Conservation (phyloP, 2,888 invertebrate genomes). For the Augiades crinisus region DNA sequence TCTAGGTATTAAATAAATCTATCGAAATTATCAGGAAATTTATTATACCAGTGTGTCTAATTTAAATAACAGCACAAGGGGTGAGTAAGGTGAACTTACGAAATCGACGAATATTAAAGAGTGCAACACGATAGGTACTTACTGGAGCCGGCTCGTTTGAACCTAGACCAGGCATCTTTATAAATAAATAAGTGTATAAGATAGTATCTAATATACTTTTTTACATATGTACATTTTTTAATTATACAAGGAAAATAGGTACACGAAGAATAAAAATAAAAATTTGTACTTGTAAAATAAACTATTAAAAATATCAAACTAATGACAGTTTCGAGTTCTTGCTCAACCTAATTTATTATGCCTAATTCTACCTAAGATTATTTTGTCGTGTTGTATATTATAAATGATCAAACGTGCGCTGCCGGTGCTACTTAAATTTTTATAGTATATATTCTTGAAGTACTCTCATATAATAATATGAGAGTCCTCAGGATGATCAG, state of each 20-base stretch:
- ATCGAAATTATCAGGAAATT: not conserved
- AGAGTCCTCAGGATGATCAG: not conserved
- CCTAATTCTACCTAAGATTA: conserved; percentile 76
- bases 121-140: conserved; percentile 51
- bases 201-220: conserved; percentile 71
- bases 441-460: conserved; percentile 2
- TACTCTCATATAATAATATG: conserved; percentile 12
- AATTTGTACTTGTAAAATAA: conserved; percentile 77
- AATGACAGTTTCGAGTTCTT: conserved; percentile 55
- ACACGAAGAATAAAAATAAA: conserved; percentile 67
- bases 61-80: not conserved
- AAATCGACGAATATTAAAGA: conserved; percentile 32
- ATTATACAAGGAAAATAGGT: conserved; percentile 63
- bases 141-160: conserved; percentile 55
- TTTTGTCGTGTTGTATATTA: conserved; percentile 64
- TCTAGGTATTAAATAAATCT: too few relatives aligned
- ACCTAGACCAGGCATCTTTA: conserved; percentile 59
- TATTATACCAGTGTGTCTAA: not conserved
- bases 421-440: conserved; percentile 36
- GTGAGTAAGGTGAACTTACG: conserved; percentile 6
- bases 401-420: conserved; percentile 46
- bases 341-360: conserved; percentile 56
- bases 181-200: conserved; percentile 77
- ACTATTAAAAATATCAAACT: conserved; percentile 57
- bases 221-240: conserved; percentile 77